Conservation (phyloP, 1,140 invertebrate genomes). For the Drosophila grimshawi region DNA sequence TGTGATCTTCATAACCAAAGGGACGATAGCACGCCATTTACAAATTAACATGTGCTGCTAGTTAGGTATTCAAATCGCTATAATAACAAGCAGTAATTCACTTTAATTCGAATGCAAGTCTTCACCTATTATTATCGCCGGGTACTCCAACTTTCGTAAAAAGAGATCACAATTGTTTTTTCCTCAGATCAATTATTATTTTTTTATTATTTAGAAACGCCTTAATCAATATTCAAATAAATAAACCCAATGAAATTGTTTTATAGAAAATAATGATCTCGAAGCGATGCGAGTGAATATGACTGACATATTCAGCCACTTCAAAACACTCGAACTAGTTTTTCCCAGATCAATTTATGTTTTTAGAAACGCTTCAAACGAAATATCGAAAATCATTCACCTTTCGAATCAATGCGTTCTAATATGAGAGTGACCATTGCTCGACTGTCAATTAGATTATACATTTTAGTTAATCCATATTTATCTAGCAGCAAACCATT, state of each 20-base stretch:
- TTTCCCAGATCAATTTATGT: not conserved
- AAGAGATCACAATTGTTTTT: not conserved
- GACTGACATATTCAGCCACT: too few relatives aligned
- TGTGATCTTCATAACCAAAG: slow-evolving; percentile 10
- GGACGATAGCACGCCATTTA: not conserved
- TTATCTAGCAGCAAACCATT: not conserved
- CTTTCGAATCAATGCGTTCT: not conserved
- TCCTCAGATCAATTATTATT: not conserved
- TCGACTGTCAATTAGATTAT: not conserved
- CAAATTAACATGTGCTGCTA: slow-evolving; percentile 18
- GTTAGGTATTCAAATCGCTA: slow-evolving; percentile 28
- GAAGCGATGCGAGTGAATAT: too few relatives aligned
- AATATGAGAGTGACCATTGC: not conserved
- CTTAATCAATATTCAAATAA: not conserved
- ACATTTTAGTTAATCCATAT: slow-evolving; percentile 5
- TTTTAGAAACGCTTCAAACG: not conserved
- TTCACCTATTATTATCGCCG: not conserved
- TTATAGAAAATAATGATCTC: too few relatives aligned
- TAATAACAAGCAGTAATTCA: slow-evolving; percentile 18
- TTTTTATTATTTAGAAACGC: not conserved
- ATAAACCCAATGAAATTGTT: too few relatives aligned
- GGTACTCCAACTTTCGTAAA: not conserved
- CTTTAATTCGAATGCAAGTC: not conserved
- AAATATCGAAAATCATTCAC: not conserved
- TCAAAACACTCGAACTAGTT: not conserved